Base-by-base conservation (phyloP, 2,888 invertebrate species). In the Ochlodes sylvanus region DNA sequence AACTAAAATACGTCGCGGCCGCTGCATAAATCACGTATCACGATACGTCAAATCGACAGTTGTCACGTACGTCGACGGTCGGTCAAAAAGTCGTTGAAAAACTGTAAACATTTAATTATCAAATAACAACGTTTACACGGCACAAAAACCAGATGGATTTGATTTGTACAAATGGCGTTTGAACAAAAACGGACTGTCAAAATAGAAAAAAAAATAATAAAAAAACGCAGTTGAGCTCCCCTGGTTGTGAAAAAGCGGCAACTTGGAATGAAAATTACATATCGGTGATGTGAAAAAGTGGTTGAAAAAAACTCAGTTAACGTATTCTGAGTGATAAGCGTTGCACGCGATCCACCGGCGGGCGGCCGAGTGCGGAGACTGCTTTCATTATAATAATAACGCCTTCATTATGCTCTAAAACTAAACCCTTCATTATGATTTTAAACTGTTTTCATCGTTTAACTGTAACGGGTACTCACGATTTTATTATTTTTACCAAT, bases 251-350 rank as follows among this genome's bases (percentile, higher is more conserved):
- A 89, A 88, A 88, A 89, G 79, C 76, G 72, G 76, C 70, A 75
- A 76, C 73, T 77, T 72, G 78, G 84, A 86, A 89, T 88, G 88
- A 84, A 89, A 89, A 89, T 86, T 87, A 81, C 83, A 78, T 79
- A 81, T 77, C 72, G 78, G 52, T 75, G 76, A 80, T 82, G 82
- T 83, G 87, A 89, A 89, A 89, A 89, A 88, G 79, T 71, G 64
- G 63, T 21, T 72, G 73, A 79, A 86, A 86, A 88, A 76, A 73
- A 72, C 70, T 38, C 69, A 73, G 76, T 77, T 79, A 80, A 77
- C 77, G 80, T 82, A 79, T 79, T 81, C 81, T 80, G 75, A 77
- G 78, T 79, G 84, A 82, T 84, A 84, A 81, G 79, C 76, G 76
- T 61, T 72, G 76, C 86, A 85, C 86, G 86, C 85, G 80, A 85